Conservation (phyloP, 1,140 invertebrate species). For the Aradophagus sp. region DNA sequence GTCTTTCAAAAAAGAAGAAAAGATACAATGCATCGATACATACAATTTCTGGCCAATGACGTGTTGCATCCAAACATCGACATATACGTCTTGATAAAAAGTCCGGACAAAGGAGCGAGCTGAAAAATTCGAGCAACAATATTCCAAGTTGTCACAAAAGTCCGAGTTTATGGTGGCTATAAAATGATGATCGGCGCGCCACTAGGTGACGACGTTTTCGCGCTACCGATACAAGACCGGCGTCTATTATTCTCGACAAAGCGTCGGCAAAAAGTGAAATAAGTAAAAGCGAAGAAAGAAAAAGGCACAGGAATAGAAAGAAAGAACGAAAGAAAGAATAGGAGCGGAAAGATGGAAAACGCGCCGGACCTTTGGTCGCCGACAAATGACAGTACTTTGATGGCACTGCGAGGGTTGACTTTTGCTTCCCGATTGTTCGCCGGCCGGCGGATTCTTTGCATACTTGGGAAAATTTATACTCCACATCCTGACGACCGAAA, state of each 20-base stretch:
- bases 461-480: constrained; percentile 43
- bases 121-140: no score
- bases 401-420: constrained; percentile 28
- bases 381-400: constrained; percentile 46
- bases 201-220: constrained; percentile 65
- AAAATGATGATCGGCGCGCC: constrained; percentile 64
- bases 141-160: constrained; percentile 49
- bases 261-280: constrained; percentile 53
- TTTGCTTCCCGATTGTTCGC: constrained; percentile 26
- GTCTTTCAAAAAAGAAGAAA: no score
- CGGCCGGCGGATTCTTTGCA: constrained; percentile 23
- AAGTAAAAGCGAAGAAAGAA: constrained; percentile 47
- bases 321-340: constrained; percentile 27
- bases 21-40: no score
- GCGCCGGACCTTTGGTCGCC: constrained; percentile 21
- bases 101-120: no score
- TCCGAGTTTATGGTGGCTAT: constrained; percentile 61
- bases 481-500: constrained; percentile 15
- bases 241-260: constrained; percentile 56
- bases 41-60: no score
- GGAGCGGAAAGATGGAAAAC: constrained; percentile 15
- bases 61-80: no score
- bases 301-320: constrained; percentile 22
- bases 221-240: constrained; percentile 62
- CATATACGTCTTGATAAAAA: no score